Base-by-base conservation (phyloP, 2,113 vertebrate species). In the Syngnathus floridae region DNA sequence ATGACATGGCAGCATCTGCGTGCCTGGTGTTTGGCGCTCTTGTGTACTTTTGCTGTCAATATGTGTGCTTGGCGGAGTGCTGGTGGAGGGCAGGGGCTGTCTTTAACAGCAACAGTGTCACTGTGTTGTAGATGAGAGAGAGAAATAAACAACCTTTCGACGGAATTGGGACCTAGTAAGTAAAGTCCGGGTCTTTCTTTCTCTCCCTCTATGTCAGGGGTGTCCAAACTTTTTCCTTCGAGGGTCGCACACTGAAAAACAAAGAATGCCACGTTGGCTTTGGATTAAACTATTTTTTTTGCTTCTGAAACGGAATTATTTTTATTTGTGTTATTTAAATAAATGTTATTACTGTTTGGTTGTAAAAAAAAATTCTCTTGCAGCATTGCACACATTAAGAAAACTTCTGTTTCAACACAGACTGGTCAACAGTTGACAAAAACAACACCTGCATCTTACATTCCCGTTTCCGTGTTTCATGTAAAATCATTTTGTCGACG, bases 101-200 rank as follows among this genome's bases (percentile, higher is more conserved):
- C 90, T 93, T 94, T 93, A 90, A 92, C 92, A 92, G 92, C 93
- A 92, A 88, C 93, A 93, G 93, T 93, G 92, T 94, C 90, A 92
- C 94, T 95, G 93, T 95, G 92, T 94, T 93, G 91, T 94, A 93
- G 92, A 93, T 93, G 94, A 93, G 90, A 90, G 88, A 91, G 92
- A 93, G 86, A 86, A 83, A 87, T 90, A 90, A 86, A 88, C 90
- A 93, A 91, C 92, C 92, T 93, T 91, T 93, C 91, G 91, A 91
- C 82, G 90, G 92, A 92, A 88, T 91, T 93, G 91, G 92, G 91
- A 91, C 90, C 91, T 94, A 92, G 95, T 94, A 93, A 95, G 93
- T 94, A 95, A 89, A 91, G 93, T 91, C 93, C 88, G 93, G 93
- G 93, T 92, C 90, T 91, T 72, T 91, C 83, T 86, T 92, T 90